These are phyloP conservation scores for Muscicapa comitata DNA, from an alignment of 2,797 vertebrate species.

Conservation along the genomic window DNA sequence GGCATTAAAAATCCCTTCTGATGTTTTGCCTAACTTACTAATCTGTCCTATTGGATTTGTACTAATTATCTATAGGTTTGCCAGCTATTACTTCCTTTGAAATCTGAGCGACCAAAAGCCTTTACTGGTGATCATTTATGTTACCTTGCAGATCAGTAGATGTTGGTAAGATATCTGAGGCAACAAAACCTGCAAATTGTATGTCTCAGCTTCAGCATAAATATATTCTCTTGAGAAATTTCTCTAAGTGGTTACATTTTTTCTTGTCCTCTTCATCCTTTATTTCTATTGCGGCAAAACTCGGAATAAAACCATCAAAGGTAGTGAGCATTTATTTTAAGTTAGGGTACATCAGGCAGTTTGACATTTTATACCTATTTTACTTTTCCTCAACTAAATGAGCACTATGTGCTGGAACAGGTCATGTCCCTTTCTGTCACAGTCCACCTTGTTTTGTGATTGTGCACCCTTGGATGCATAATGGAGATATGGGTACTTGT, in stretches of 20 bases:
- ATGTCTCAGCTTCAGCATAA: not conserved
- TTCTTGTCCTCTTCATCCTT: not conserved
- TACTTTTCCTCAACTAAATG: constrained; percentile 44
- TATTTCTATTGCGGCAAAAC: not conserved
- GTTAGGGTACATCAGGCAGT: not conserved
- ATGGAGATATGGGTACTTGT: constrained; percentile 51
- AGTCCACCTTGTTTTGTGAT: constrained; percentile 66
- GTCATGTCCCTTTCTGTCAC: constrained; percentile 62
- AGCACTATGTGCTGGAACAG: constrained; percentile 54
- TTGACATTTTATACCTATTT: constrained; percentile 52
- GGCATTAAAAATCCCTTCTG: not conserved
- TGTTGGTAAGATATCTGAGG: not conserved
- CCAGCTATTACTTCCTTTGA: not conserved
- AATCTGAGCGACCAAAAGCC: not conserved
- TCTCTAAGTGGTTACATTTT: not conserved
- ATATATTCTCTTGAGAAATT: not conserved
- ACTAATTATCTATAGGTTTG: not conserved
- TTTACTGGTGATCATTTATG: not conserved
- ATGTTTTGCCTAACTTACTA: not conserved
- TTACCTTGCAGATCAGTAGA: not conserved
- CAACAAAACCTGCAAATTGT: not conserved
- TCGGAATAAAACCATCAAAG: not conserved
- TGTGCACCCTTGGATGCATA: constrained; percentile 43
- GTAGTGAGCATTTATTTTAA: constrained; percentile 33
- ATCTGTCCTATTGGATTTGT: not conserved